Evolutionary conservation across 2,888 invertebrate species (phyloP), one percentile per base, ranked within the genome.

Genomic region (Emesis castigata): DNA sequence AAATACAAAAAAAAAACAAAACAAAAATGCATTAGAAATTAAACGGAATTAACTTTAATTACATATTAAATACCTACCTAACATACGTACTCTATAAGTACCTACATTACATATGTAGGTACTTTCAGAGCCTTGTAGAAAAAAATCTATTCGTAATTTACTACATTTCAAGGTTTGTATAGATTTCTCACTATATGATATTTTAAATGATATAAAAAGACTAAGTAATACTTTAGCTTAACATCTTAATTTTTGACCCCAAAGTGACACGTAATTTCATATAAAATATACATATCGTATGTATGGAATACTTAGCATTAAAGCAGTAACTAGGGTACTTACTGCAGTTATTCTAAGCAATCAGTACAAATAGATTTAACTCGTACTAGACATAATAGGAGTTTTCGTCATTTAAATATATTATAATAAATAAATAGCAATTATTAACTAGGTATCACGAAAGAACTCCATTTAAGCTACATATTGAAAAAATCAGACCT

Each of bases 41-140:
- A 56, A 73, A 26, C 56, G 53, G 20, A 64, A 16, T 26, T 69
- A 31, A 31, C 31, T 31, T 31, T 31, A 31, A 31, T 16, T 26
- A 31, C 31, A 31, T 31, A 31, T 26, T n/a, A n/a, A n/a, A n/a
- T n/a, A n/a, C n/a, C n/a, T n/a, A n/a, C n/a, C n/a, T n/a, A n/a
- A n/a, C n/a, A n/a, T n/a, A n/a, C n/a, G n/a, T n/a, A n/a, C n/a
- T n/a, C n/a, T n/a, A n/a, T n/a, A n/a, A n/a, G n/a, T n/a, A n/a
- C n/a, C n/a, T 76, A 91, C 11, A 26, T 14, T 20, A 29, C 29
- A 31, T 31, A 31, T 31, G 31, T 31, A 31, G 31, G 31, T 31
- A 31, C 31, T 31, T 31, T 44, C 44, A 44, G n/a, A 44, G 6
- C 44, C 44, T 44, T 44, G 14, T 44, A 44, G 44, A 44, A 44